Conservation (phyloP, 2,113 vertebrate species). For the Colius striatus region DNA sequence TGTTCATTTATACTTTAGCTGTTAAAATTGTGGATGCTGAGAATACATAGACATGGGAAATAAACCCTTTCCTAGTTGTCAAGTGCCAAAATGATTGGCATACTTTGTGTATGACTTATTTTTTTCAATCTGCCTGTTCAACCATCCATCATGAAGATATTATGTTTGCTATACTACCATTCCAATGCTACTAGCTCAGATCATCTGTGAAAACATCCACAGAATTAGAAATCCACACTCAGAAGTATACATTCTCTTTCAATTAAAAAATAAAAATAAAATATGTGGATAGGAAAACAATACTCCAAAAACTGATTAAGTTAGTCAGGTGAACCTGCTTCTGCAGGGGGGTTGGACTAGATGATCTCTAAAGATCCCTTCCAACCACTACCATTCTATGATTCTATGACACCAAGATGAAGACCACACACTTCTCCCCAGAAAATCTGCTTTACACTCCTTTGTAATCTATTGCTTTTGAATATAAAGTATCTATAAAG, state of each 20-base stretch:
- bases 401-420: background rate
- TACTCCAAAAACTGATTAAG: background rate
- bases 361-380: no score
- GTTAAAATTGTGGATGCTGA: background rate
- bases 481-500: background rate
- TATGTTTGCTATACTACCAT: background rate
- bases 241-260: background rate
- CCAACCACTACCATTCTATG: no score
- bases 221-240: background rate
- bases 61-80: background rate
- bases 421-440: fast-evolving
- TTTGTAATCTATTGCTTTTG: background rate
- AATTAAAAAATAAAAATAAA: background rate
- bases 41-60: background rate
- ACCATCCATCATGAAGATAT: background rate
- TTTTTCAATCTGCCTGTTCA: background rate
- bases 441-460: background rate
- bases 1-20: background rate
- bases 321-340: no score
- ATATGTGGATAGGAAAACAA: background rate
- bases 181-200: background rate
- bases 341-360: no score
- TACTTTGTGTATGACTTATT: background rate
- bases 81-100: background rate
- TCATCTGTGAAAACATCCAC: background rate